Conservation (phyloP, 2,888 invertebrate species). For the Cactoblastis cactorum region DNA sequence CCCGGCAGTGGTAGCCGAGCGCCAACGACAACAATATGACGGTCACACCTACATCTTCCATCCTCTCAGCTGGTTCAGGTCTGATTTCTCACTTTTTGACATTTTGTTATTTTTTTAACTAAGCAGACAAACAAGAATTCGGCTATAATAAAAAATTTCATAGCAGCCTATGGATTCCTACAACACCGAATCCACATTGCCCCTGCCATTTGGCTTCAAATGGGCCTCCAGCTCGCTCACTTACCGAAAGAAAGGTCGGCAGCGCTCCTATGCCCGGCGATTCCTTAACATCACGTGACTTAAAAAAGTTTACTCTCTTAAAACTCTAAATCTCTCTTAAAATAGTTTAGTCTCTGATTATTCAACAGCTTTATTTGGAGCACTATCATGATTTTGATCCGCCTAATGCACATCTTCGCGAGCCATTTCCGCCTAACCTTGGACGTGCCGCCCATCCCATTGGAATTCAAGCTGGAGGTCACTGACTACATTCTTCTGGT, state of each 20-base stretch:
- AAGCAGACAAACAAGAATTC: not conserved
- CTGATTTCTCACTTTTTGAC: not conserved
- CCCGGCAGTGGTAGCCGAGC: slow-evolving; percentile 45
- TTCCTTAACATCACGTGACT: too few species aligned
- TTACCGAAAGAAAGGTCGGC: too few species aligned
- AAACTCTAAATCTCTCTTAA: not conserved
- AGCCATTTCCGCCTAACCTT: slow-evolving; percentile 42
- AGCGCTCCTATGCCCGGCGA: too few species aligned
- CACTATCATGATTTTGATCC: slow-evolving; percentile 37
- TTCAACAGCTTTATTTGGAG: slow-evolving; percentile 46
- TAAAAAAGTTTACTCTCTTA: too few species aligned
- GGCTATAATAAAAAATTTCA: too few species aligned
- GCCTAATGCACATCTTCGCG: slow-evolving; percentile 36
- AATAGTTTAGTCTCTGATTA: not conserved
- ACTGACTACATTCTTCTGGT: slow-evolving; percentile 35
- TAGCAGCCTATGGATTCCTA: too few species aligned
- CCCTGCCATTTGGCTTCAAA: too few species aligned
- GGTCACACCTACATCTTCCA: slow-evolving; percentile 39
- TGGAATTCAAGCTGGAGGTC: slow-evolving; percentile 15
- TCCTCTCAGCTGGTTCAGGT: slow-evolving; percentile 52
- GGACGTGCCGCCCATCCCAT: slow-evolving; percentile 24
- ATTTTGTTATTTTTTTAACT: not conserved
- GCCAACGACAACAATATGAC: slow-evolving; percentile 40
- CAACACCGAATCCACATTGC: too few species aligned
- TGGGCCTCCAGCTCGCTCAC: too few species aligned